Base-by-base conservation (phyloP, 2,888 invertebrate genomes). In the Adelognathus sp. region DNA sequence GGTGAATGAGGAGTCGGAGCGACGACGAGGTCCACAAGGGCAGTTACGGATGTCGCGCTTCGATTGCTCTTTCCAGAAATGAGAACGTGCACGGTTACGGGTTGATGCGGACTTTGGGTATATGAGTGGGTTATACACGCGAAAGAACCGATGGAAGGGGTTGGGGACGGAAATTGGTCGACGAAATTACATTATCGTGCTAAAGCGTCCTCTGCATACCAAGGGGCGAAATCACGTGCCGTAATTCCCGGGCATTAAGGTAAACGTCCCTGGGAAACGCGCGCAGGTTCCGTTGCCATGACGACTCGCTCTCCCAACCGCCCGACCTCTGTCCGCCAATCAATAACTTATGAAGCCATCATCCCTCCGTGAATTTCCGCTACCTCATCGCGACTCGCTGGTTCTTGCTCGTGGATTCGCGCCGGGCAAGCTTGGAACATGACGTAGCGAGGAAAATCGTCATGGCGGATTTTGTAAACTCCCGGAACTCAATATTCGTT, bases 161-260 rank as follows among this genome's bases (percentile, higher is more conserved):
- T 78, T 71, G 60, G 73, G 81, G 85, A 79, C 75, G 81, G 80
- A 85, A 87, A 88, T 88, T 86, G 72, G 50, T 67, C 39, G 71
- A 69, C 79, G 81, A 90, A 90, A 90, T 90, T 89, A 90, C 88
- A 90, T 90, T 90, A 90, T 89, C 88, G 85, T 87, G 86, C 88
- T 89, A 90, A 90, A 90, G 85, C 88, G 86, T 86, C 83, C 86
- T 86, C 84, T n/a, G n/a, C 85, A 85, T 86, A 83, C 69, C 54
- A 82, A 83, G 84, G 86, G 85, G 86, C 76, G 71, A 90, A 90
- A 90, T 91, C 90, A 90, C 90, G 90, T 90, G 86, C 86, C 88
- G 88, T 91, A 90, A 91, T 91, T 90, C 90, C 87, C 88, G 86
- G 88, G 89, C 88, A 90, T 91, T 91, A 91, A 90, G 89, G 91